Evolutionary conservation across 2,113 vertebrate species (phyloP).

Genomic region (Vireo altiloquus): DNA sequence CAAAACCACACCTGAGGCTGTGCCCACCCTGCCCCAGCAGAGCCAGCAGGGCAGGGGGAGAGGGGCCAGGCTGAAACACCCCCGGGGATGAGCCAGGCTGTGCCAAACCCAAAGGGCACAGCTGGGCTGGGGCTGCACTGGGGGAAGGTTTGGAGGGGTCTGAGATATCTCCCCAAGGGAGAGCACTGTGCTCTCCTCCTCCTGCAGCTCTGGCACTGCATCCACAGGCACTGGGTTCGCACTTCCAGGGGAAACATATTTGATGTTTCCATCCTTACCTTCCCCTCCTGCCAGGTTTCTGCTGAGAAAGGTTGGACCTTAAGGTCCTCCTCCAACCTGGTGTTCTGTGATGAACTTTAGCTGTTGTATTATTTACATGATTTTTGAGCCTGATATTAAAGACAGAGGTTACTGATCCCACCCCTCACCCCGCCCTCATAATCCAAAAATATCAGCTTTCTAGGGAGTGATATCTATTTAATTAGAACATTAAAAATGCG

Average conservation of each 20-base stretch:
- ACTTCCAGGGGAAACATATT: not conserved
- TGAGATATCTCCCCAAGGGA: not conserved
- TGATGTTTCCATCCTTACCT: not conserved
- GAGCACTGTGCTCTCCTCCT: not conserved
- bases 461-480: slow-evolving; percentile 56
- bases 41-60: not conserved
- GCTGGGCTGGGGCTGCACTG: not conserved
- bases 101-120: not conserved
- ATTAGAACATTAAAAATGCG: slow-evolving; percentile 64
- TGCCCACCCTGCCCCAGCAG: not conserved
- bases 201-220: not conserved
- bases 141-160: not conserved
- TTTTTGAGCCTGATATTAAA: slow-evolving; percentile 59
- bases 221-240: slow-evolving; percentile 65
- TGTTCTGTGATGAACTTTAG: not conserved
- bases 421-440: not conserved
- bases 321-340: not conserved
- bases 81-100: not conserved
- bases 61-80: not conserved
- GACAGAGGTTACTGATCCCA: not conserved
- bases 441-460: slow-evolving; percentile 56
- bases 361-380: slow-evolving; percentile 59
- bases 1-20: not conserved
- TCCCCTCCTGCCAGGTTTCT: not conserved
- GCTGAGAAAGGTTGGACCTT: not conserved